Conservation (phyloP, 2,797 vertebrate genomes). For the Karalla daura region DNA sequence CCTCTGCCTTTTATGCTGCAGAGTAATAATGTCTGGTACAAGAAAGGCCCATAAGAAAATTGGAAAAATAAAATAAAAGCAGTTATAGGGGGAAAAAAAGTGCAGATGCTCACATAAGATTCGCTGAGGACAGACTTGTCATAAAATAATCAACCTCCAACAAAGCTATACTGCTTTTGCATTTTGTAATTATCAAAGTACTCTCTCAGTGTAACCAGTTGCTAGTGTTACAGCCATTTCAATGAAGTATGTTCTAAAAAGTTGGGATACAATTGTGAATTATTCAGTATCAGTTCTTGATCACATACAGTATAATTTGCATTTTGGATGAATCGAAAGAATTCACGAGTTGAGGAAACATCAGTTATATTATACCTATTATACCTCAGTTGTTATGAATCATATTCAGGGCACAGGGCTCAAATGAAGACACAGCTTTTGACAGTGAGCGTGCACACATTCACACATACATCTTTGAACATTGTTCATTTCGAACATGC, state of each 20-base stretch:
- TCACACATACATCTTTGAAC: too few species aligned
- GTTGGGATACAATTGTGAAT: slow-evolving; percentile 80
- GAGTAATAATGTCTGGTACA: background rate
- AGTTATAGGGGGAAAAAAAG: background rate
- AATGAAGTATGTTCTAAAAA: slow-evolving; percentile 74
- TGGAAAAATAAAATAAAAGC: background rate
- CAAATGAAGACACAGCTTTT: too few species aligned
- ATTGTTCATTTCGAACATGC: background rate
- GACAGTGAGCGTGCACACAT: too few species aligned
- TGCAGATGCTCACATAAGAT: background rate
- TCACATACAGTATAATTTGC: too few species aligned
- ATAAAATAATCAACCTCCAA: slow-evolving; percentile 19
- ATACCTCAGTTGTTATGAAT: too few species aligned
- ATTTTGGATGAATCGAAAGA: too few species aligned
- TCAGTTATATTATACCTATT: too few species aligned
- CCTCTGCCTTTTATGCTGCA: background rate
- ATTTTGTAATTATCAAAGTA: slow-evolving; percentile 53
- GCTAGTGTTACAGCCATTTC: slow-evolving; percentile 72
- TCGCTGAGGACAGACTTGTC: background rate
- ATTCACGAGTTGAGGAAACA: too few species aligned
- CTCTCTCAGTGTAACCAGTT: slow-evolving; percentile 67
- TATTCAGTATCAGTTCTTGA: slow-evolving; percentile 76
- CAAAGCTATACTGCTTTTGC: slow-evolving; percentile 35
- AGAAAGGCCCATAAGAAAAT: background rate
- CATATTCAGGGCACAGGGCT: too few species aligned